Conservation (phyloP, 1,140 invertebrate species). For the Dryas iulia region DNA sequence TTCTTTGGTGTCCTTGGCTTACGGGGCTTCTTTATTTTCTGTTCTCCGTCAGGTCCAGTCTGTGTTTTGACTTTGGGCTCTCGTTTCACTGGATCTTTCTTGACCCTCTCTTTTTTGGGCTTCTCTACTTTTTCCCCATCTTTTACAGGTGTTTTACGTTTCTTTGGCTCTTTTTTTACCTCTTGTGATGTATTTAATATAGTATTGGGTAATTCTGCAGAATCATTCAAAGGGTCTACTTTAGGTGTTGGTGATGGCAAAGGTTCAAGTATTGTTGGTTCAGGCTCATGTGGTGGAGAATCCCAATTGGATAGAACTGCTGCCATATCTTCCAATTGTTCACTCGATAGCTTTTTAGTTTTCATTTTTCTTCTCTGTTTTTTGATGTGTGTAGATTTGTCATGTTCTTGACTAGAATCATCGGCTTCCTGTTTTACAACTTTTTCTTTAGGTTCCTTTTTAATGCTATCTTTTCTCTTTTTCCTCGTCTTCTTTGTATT, state of each 20-base stretch:
- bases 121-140: slow-evolving; percentile 47
- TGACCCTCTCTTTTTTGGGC: slow-evolving; percentile 54
- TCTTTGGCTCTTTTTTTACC: slow-evolving; percentile 54
- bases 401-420: slow-evolving; percentile 15
- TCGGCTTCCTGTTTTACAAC: slow-evolving; percentile 35
- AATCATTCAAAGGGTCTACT: slow-evolving; percentile 36
- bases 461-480: slow-evolving; percentile 52
- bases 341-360: slow-evolving; percentile 57
- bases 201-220: slow-evolving; percentile 18
- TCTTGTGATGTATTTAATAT: slow-evolving; percentile 16
- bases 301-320: slow-evolving; percentile 63
- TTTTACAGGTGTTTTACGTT: slow-evolving; percentile 51
- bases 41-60: slow-evolving; percentile 29
- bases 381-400: slow-evolving; percentile 19
- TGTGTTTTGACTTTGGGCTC: slow-evolving; percentile 38
- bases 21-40: slow-evolving; percentile 53
- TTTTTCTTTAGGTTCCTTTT: slow-evolving; percentile 52
- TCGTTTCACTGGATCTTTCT: slow-evolving; percentile 46
- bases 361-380: slow-evolving; percentile 49
- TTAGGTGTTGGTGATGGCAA: slow-evolving; percentile 7
- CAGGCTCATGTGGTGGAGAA: slow-evolving; percentile 50
- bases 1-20: slow-evolving; percentile 60
- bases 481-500: slow-evolving; percentile 51
- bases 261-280: slow-evolving; percentile 21
- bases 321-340: slow-evolving; percentile 59